Conservation (phyloP, 1,140 invertebrate genomes). For the Drosophila teissieri region DNA sequence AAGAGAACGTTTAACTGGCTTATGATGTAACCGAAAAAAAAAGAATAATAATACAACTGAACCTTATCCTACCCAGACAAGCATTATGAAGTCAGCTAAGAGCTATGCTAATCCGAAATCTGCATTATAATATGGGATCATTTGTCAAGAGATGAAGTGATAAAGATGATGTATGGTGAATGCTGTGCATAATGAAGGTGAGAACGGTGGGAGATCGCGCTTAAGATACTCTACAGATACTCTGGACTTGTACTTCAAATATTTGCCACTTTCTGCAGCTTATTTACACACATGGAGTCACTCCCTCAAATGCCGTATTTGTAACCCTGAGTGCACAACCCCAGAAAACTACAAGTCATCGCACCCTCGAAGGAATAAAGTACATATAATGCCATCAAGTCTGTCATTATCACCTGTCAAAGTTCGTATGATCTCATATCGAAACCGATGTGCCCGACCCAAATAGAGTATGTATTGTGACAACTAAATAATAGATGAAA, state of each 20-base stretch:
- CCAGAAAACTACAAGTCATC: slow-evolving; percentile 31
- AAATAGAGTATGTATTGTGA: slow-evolving; percentile 46
- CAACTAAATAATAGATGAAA: slow-evolving; percentile 44
- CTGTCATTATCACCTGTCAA: slow-evolving; percentile 50
- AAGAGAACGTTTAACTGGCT: slow-evolving; percentile 15
- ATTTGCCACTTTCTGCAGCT: neutral
- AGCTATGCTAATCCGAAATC: slow-evolving; percentile 54
- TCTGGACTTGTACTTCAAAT: no score
- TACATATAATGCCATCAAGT: slow-evolving; percentile 41
- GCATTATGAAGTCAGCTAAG: slow-evolving; percentile 34
- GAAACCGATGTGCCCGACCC: slow-evolving; percentile 28
- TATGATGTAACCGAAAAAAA: slow-evolving; percentile 23
- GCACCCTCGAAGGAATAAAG: slow-evolving; percentile 18
- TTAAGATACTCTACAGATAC: slow-evolving; percentile 9
- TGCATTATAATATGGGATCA: slow-evolving; percentile 55
- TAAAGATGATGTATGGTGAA: slow-evolving; percentile 42
- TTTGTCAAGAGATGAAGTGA: slow-evolving; percentile 56
- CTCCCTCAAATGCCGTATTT: slow-evolving; percentile 5
- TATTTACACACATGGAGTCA: slow-evolving; percentile 6
- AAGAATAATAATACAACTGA: neutral
- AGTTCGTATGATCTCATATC: slow-evolving; percentile 3
- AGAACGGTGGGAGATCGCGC: neutral
- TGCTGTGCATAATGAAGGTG: slow-evolving; percentile 39
- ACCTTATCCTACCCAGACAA: slow-evolving; percentile 15
- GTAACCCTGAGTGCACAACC: slow-evolving; percentile 7